Conservation (phyloP, 2,797 vertebrate species). For the Amblyraja radiata region DNA sequence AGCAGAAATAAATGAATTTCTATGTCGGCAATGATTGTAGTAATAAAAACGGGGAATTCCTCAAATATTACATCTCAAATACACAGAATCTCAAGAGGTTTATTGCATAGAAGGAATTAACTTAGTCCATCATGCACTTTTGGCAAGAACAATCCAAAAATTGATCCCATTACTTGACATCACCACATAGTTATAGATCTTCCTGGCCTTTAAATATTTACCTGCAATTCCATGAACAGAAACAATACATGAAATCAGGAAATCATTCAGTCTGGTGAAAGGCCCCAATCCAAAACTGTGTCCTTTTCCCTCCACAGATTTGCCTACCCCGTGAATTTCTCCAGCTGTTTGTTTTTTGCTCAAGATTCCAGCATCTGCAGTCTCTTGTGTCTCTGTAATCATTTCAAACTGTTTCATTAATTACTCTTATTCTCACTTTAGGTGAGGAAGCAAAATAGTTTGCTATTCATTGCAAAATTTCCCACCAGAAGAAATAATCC, state of each 20-base stretch:
- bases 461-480: not conserved
- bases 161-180: no score
- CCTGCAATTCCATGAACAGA: not conserved
- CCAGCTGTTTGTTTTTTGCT: no score
- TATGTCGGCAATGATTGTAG: not conserved
- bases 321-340: no score
- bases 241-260: not conserved
- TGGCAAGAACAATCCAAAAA: not conserved
- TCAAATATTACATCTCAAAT: not conserved
- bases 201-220: not conserved
- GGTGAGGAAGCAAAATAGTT: not conserved
- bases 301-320: no score
- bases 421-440: not conserved
- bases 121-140: not conserved
- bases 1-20: not conserved
- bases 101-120: not conserved
- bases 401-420: not conserved
- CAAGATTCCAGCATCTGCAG: no score
- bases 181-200: not conserved
- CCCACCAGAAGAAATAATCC: not conserved
- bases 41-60: not conserved
- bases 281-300: no score
- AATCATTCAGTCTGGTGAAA: not conserved
- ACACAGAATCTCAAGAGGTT: not conserved
- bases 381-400: not conserved